Evolutionary conservation across 2,113 vertebrate genomes (phyloP).

Genomic region (Copsychus sechellarum): DNA sequence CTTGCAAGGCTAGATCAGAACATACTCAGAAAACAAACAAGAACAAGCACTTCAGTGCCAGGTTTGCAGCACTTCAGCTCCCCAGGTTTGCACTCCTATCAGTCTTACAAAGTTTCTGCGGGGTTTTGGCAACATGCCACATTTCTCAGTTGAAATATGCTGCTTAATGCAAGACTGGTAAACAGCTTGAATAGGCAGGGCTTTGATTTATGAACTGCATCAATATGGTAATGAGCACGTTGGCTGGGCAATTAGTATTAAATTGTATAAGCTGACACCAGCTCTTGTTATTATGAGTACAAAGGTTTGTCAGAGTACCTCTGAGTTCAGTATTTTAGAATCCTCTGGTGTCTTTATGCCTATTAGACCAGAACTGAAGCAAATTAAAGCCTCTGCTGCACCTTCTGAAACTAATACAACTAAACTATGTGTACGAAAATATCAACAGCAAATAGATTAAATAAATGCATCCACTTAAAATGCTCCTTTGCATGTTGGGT

Average conservation of each 20-base stretch:
- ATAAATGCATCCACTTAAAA: not conserved
- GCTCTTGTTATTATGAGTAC: conserved; percentile 33
- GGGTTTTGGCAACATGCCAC: not conserved
- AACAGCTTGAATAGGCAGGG: conserved; percentile 38
- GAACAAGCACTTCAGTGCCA: not conserved
- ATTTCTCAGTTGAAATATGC: not conserved
- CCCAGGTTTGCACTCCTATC: not conserved
- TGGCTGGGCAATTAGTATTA: conserved; percentile 59
- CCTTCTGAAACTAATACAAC: not conserved
- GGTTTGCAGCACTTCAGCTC: not conserved
- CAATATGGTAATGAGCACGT: conserved; percentile 51
- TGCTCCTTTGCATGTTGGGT: not conserved
- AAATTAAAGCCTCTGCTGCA: conserved; percentile 32
- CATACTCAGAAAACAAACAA: not conserved
- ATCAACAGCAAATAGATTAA: not conserved
- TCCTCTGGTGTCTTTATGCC: conserved; percentile 1
- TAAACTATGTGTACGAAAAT: not conserved
- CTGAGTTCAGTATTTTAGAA: conserved; percentile 36
- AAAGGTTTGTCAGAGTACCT: conserved; percentile 53
- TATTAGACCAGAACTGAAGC: conserved; percentile 32
- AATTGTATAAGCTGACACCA: conserved; percentile 34
- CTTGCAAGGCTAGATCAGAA: conserved; percentile 7
- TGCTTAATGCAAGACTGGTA: conserved; percentile 9
- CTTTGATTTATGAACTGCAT: conserved; percentile 65
- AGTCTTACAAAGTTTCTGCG: not conserved